Evolutionary conservation across 2,888 invertebrate species (phyloP), one percentile per base, ranked within the genome.

Genomic region (Margaritifera margaritifera): DNA sequence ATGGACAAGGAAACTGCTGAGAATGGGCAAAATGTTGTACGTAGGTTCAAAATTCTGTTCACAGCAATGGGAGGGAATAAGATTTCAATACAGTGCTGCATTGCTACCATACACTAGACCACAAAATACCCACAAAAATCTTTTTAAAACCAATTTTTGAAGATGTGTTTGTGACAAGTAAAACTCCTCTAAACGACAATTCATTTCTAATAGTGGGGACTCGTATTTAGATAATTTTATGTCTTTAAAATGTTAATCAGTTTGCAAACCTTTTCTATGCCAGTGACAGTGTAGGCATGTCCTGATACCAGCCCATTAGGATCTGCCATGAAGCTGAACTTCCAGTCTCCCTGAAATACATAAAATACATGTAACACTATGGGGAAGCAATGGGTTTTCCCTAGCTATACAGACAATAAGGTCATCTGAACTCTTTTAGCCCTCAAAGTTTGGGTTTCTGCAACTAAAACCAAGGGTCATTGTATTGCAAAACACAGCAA

Each of bases 201-300:
- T 42, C 42, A 42, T 42, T 42, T 42, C 42, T 42, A 3, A 3
- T 42, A 11, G 42, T 11, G 42, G 42, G 11, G 42, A 15, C 42
- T 15, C 15, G 42, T 42, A 42, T 11, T 42, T 1, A 18, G 20
- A 22, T 22, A n/a, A 55, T 8, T 22, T 56, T 56, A 22, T 22
- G 56, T 2, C 56, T 56, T 18, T 11, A 56, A 56, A 2, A 19
- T n/a, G 15, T 56, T 24, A 56, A 11, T 15, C n/a, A 24, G 24
- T 42, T 74, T 72, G 15, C 71, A 64, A 69, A 91, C 88, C 78
- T 86, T 84, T 59, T 87, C 86, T 55, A 90, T 88, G 18, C 85
- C 89, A 19, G 90, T 90, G 60, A 91, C 86, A 4, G 91, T 90
- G 82, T 91, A 91, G 22, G 91, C 91, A 82, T 91, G 91, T 20